Base-by-base conservation (phyloP, 2,797 vertebrate genomes). In the Benthosema pterotum region DNA sequence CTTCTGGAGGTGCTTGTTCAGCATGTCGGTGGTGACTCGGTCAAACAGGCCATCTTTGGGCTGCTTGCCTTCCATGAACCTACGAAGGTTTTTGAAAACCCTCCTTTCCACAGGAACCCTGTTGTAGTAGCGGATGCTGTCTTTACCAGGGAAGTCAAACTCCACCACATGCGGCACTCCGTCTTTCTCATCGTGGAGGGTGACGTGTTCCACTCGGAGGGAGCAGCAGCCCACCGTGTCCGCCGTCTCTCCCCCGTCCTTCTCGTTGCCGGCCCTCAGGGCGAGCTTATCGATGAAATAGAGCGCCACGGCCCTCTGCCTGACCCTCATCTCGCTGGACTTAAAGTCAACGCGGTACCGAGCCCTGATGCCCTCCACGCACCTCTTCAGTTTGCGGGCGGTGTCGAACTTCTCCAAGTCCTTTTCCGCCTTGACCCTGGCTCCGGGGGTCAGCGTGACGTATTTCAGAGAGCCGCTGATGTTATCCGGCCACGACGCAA, bases 371-470 rank as follows among this genome's bases (percentile, higher is more conserved):
- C 72, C 48, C 16, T 78, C 72, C 2, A 94, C 92, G 0, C 87
- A 79, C 0, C 38, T 79, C 74, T 92, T 93, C 0, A 94, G 63
- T 13, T 77, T 70, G 1, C 90, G 87, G 13, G 93, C 93, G 0
- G 86, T 67, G 69, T 94, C 92, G 0, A 89, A 94, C 18, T 94
- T 95, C 71, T 94, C 85, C 92, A 92, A 94, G 64, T 95, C 93
- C 60, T 92, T 94, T 66, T 94, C 91, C 1, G 92, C 91, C 93
- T 94, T 32, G 42, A 13, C 38, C 28, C 47, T 14, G 56, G 92
- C 94, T 77, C 93, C 92, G 1, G 94, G 92, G 58, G 93, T 94
- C 67, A 94, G 74, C 91, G 91, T 94, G n/a, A n/a, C n/a, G n/a
- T n/a, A n/a, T n/a, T n/a, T n/a, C n/a, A n/a, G n/a, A n/a, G n/a